Evolutionary conservation across 2,113 vertebrate genomes (phyloP), one percentile per base, ranked within the genome.

Genomic region (Nyctibius bracteatus): DNA sequence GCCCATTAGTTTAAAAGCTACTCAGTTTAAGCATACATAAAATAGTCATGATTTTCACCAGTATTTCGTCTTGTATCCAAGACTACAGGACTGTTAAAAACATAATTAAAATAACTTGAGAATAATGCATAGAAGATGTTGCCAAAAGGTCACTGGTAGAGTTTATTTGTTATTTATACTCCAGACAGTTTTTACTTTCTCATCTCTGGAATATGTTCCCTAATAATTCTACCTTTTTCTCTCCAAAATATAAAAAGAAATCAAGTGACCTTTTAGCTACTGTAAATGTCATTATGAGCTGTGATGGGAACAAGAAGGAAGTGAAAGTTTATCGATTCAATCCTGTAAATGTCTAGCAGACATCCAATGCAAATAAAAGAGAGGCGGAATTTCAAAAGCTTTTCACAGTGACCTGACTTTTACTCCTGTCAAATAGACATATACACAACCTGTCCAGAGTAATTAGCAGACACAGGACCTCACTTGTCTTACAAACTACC

Each of bases 271-370:
- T 96, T 96, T 95, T 41, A 92, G 47, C 39, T 86, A 74, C 35
- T 81, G 85, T 63, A 97, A 96, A 96, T 95, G 74, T 77, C 90
- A 96, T 94, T 96, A 92, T 78, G 59, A 93, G 67, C 58, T 66
- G 51, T 81, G 58, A 85, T 77, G 49, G 77, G 92, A 94, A 81
- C n/a, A 92, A 90, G 71, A 93, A 80, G 19, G 57, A 95, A 90
- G 28, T 55, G 18, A 88, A 94, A 71, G 58, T 80, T 90, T 93
- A 90, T 88, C 1, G 43, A 86, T 86, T 86, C 61, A 83, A 39
- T 92, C 51, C 58, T 82, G 68, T 51, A 92, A 90, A 90, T 59
- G 19, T 78, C 75, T 80, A 83, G 58, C n/a, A 75, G 46, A n/a
- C 3, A 8, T 81, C 25, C 37, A 78, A 58, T 19, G 35, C 39